phyloP scores from a whole-genome alignment of 2,113 vertebrate species.

The Trochalopteron elliotii region DNA sequence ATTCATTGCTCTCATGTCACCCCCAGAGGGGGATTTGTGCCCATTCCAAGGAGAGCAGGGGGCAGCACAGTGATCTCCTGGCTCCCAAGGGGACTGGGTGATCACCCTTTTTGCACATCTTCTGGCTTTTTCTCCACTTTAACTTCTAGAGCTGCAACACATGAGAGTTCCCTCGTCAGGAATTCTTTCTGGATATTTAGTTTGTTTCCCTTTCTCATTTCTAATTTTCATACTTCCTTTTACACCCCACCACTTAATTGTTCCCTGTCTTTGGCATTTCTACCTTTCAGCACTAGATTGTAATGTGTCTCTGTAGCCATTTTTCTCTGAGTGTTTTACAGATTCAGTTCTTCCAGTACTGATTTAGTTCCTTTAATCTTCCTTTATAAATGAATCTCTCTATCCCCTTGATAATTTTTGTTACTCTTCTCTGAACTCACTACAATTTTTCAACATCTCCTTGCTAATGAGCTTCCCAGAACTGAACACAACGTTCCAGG shows the following conservation, averaged over 20 bases:
- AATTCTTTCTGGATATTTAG: neutral
- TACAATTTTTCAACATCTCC: slow-evolving; percentile 46
- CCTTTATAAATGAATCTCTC: slow-evolving; percentile 44
- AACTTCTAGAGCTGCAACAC: neutral
- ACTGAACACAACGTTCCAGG: neutral
- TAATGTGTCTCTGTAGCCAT: neutral
- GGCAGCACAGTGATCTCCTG: neutral
- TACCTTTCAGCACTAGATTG: neutral
- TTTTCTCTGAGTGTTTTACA: slow-evolving; percentile 35
- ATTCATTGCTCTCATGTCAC: neutral
- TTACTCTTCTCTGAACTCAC: slow-evolving; percentile 53
- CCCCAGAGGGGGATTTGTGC: neutral
- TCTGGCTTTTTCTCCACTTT: neutral
- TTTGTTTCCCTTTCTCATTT: neutral
- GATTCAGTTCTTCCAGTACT: slow-evolving; percentile 6
- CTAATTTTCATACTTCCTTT: neutral
- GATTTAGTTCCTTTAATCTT: slow-evolving; percentile 57
- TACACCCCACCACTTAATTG: neutral
- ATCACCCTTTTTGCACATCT: neutral
- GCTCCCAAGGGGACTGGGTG: accelerated
- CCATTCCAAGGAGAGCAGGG: neutral
- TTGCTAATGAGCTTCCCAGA: slow-evolving; percentile 39
- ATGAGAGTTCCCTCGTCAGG: neutral
- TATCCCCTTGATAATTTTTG: slow-evolving; percentile 55
- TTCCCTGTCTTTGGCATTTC: neutral